Evolutionary conservation across 1,140 invertebrate genomes (phyloP).

Genomic region (Arion vulgaris): DNA sequence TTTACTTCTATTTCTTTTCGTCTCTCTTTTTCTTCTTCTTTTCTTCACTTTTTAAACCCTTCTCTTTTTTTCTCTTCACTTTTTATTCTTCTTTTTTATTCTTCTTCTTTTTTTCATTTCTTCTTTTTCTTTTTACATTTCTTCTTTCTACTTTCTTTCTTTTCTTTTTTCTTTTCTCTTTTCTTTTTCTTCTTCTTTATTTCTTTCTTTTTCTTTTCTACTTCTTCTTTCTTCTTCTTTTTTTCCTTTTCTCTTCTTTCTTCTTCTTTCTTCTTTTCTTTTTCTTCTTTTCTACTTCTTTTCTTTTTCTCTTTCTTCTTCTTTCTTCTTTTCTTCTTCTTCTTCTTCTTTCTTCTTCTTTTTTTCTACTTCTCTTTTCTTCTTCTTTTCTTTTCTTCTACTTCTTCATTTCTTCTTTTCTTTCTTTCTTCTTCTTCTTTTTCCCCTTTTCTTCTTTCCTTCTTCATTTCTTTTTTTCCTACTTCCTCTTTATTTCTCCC

Average conservation of each 20-base stretch:
- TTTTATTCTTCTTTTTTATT: too few species aligned
- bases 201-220: neutral
- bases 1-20: too few species aligned
- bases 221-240: neutral
- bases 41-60: too few species aligned
- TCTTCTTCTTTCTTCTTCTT: too few species aligned
- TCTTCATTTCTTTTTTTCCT: neutral
- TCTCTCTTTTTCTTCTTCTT: too few species aligned
- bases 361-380: neutral
- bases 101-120: too few species aligned
- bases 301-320: neutral
- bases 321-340: neutral
- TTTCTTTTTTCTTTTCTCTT: neutral
- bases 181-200: neutral
- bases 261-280: neutral
- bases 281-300: neutral
- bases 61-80: too few species aligned
- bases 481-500: neutral
- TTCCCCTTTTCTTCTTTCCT: neutral
- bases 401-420: neutral
- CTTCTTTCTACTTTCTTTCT: neutral
- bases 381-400: too few species aligned
- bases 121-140: too few species aligned
- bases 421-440: neutral
- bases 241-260: too few species aligned